Percentiles rank a stretch among this genome's conserved stretches.
phyloP scores from a whole-genome alignment of 1,140 invertebrate genomes.

The Lordiphosa stackelbergi region DNA sequence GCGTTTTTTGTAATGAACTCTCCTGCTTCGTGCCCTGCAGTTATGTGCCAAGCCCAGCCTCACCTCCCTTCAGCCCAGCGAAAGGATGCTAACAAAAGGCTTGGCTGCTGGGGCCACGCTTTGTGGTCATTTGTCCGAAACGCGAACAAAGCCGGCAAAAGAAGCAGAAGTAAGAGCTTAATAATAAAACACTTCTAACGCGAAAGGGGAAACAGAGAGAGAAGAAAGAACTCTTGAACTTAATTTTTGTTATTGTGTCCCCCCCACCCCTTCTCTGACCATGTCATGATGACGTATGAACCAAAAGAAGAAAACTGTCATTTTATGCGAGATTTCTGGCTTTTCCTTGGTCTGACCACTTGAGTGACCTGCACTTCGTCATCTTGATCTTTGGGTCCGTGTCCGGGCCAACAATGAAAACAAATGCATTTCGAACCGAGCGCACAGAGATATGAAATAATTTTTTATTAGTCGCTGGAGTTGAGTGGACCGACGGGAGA shows the following conservation, averaged over 20 bases:
- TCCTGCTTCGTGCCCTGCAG: constrained; percentile 3
- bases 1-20: constrained; percentile 36
- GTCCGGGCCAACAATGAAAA: constrained; percentile 53
- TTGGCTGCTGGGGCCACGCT: background rate
- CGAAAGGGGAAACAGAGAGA: constrained; percentile 4
- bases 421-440: constrained; percentile 56
- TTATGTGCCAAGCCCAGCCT: constrained; percentile 6
- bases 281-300: background rate
- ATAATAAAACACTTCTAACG: constrained; percentile 41
- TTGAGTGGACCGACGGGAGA: background rate
- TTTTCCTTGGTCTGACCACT: constrained; percentile 6
- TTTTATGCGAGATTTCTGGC: constrained; percentile 32
- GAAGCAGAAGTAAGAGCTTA: constrained; percentile 33
- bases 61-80: background rate
- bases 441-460: constrained; percentile 58
- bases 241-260: constrained; percentile 23
- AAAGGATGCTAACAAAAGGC: constrained; percentile 3
- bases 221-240: constrained; percentile 25
- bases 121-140: constrained; percentile 41
- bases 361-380: constrained; percentile 59
- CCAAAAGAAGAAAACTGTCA: constrained; percentile 25
- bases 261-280: background rate
- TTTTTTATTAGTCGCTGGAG: constrained; percentile 56
- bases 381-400: constrained; percentile 52
- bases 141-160: constrained; percentile 26